Conservation (phyloP, 2,113 vertebrate species). For the Pagrus major region DNA sequence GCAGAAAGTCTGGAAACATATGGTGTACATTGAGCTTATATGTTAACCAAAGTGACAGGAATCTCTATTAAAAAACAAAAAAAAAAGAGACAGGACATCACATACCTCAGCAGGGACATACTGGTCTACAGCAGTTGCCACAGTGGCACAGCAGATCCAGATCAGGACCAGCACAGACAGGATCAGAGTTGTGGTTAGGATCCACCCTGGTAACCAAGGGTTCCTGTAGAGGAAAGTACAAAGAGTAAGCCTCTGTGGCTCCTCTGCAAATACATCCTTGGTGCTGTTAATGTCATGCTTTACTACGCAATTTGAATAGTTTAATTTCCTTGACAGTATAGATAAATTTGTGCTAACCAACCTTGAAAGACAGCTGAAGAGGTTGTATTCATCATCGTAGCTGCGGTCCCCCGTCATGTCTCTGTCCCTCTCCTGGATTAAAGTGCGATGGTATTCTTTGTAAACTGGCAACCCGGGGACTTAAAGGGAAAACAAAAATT, state of each 20-base stretch:
- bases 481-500: slow-evolving; percentile 32
- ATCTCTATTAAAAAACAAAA: not conserved
- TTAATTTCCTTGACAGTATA: not conserved
- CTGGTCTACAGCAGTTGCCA: slow-evolving; percentile 97
- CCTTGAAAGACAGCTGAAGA: slow-evolving; percentile 93
- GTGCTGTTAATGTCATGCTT: not conserved
- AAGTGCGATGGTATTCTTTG: slow-evolving; percentile 81
- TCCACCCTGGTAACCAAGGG: slow-evolving; percentile 92
- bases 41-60: not conserved
- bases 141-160: slow-evolving; percentile 98
- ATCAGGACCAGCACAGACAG: slow-evolving; percentile 95
- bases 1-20: too few relatives aligned
- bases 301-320: not conserved
- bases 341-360: slow-evolving; percentile 36
- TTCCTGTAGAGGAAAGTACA: slow-evolving; percentile 83
- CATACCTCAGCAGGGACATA: slow-evolving; percentile 94
- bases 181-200: slow-evolving; percentile 92
- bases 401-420: slow-evolving; percentile 70
- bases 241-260: not conserved
- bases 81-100: not conserved
- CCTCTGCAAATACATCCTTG: not conserved
- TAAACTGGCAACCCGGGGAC: slow-evolving; percentile 75
- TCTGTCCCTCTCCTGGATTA: slow-evolving; percentile 82
- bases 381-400: slow-evolving; percentile 83
- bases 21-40: not conserved